Evolutionary conservation across 2,888 invertebrate genomes (phyloP).

Genomic region (Tipula lateralis): DNA sequence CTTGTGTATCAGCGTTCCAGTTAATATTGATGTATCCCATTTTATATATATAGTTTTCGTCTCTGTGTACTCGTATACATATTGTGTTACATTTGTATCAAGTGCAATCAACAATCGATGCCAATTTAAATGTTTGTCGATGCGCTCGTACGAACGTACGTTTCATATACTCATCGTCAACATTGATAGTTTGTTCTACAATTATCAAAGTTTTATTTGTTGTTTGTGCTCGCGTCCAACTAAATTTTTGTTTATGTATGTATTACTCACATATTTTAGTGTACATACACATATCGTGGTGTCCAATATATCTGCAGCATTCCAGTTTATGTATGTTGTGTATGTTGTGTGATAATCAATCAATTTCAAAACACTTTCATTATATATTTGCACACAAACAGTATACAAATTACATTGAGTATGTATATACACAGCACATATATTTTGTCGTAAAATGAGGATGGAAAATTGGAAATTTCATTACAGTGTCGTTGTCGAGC

Average conservation of each 20-base stretch:
- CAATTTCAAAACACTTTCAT: slow-evolving; percentile 6
- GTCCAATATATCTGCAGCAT: too few relatives aligned
- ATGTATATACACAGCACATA: background rate
- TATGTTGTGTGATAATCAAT: background rate
- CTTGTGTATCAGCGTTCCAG: background rate
- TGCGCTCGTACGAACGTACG: too few relatives aligned
- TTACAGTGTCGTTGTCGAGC: background rate
- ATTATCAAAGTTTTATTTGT: background rate
- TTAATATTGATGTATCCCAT: background rate
- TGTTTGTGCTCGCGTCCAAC: background rate
- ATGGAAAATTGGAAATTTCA: background rate
- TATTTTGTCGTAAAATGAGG: too few relatives aligned
- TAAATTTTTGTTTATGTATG: background rate
- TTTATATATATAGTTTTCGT: background rate
- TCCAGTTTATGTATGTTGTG: background rate
- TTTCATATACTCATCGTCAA: background rate
- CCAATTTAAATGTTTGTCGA: slow-evolving; percentile 9
- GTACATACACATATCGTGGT: background rate
- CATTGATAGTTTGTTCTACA: background rate
- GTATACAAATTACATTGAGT: background rate
- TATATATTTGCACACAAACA: background rate
- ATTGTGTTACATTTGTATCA: background rate
- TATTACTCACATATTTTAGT: background rate
- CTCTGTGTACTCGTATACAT: background rate
- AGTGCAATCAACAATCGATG: background rate